These are phyloP conservation scores for Elmis aenea DNA, from an alignment of 2,888 invertebrate species.

Conservation along the genomic window DNA sequence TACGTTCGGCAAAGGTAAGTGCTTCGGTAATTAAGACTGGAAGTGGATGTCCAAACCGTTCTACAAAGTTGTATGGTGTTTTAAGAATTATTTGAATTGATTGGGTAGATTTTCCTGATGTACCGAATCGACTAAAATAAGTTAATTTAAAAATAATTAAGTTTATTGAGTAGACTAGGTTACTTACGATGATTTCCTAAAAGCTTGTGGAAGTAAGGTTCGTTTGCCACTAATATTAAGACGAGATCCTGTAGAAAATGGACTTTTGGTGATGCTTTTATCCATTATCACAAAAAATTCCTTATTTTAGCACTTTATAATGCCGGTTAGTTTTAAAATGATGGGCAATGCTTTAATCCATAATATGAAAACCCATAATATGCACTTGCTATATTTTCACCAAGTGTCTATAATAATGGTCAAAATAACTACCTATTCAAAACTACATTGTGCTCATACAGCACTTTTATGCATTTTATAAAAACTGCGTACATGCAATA, in stretches of 20 bases:
- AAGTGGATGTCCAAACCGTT: slow-evolving; percentile 74
- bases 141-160: slow-evolving; percentile 5
- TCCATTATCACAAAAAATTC: slow-evolving; percentile 23
- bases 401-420: too few relatives aligned
- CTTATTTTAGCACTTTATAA: background rate
- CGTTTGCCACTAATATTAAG: slow-evolving; percentile 32
- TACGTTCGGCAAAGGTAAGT: slow-evolving; percentile 71
- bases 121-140: slow-evolving; percentile 48
- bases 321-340: too few relatives aligned
- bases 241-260: slow-evolving; percentile 39
- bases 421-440: too few relatives aligned
- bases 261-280: slow-evolving; percentile 26
- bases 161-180: slow-evolving; percentile 7
- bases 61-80: slow-evolving; percentile 67
- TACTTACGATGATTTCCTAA: slow-evolving; percentile 42
- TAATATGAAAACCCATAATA: too few relatives aligned
- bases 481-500: too few relatives aligned
- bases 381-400: too few relatives aligned
- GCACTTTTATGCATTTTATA: too few relatives aligned
- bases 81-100: slow-evolving; percentile 72
- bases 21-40: slow-evolving; percentile 89
- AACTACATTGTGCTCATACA: too few relatives aligned
- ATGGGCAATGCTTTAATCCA: too few relatives aligned
- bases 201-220: slow-evolving; percentile 30
- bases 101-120: slow-evolving; percentile 60